These are phyloP conservation scores for Lacanobia wlatinum DNA, from an alignment of 2,888 invertebrate genomes.

Conservation along the genomic window DNA sequence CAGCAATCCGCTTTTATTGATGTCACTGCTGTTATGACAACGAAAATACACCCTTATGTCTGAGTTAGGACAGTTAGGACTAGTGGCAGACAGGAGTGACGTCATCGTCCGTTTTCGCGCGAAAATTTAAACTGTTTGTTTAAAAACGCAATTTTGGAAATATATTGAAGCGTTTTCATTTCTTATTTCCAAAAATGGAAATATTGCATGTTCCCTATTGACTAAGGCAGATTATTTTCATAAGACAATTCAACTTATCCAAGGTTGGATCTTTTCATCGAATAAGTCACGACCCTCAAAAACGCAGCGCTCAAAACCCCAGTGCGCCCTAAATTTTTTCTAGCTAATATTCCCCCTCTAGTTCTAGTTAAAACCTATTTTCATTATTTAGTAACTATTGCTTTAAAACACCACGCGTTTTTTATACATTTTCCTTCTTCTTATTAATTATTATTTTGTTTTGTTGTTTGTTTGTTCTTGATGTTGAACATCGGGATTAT, in stretches of 20 bases:
- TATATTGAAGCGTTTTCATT: too few species aligned
- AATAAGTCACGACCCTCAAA: neutral
- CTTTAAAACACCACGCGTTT: constrained; percentile 40
- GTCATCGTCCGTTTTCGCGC: too few species aligned
- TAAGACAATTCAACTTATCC: too few species aligned
- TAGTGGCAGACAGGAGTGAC: too few species aligned
- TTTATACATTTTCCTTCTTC: constrained; percentile 21
- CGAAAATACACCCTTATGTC: too few species aligned
- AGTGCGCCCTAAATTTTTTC: constrained; percentile 13
- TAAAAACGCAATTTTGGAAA: too few species aligned
- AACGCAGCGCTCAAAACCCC: constrained; percentile 42
- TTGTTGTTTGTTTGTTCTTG: constrained; percentile 32
- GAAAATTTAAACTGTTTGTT: too few species aligned
- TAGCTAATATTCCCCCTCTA: constrained; percentile 42
- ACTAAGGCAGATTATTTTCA: neutral
- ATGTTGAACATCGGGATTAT: constrained; percentile 60
- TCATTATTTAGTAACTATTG: constrained; percentile 29
- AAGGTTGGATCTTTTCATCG: neutral
- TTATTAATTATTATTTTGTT: constrained; percentile 6
- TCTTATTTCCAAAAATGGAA: too few species aligned
- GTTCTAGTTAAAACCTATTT: constrained; percentile 35
- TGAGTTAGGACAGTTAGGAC: too few species aligned
- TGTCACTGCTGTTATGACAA: too few species aligned
- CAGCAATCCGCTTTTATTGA: too few species aligned
- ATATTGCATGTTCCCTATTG: too few species aligned